Conservation (phyloP, 2,888 invertebrate genomes). For the Platerodrilus igneus region DNA sequence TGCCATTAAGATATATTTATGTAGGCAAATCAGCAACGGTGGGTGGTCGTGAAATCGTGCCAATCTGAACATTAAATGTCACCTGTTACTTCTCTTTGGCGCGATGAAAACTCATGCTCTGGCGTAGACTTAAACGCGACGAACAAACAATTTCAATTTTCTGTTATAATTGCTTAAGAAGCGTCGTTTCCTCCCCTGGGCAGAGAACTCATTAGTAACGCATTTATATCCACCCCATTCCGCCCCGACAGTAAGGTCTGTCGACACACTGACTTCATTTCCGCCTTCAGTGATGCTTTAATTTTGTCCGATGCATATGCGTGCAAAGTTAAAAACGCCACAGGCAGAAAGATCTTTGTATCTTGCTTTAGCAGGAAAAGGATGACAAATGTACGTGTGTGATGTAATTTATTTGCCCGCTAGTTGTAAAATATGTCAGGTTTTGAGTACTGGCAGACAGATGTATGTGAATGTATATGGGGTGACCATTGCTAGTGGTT, state of each 20-base stretch:
- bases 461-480: slow-evolving; percentile 20
- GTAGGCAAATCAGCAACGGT: too few relatives aligned
- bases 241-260: slow-evolving; percentile 26
- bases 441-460: slow-evolving; percentile 17
- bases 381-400: slow-evolving; percentile 16
- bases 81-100: too few relatives aligned
- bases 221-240: slow-evolving; percentile 24
- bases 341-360: slow-evolving; percentile 6
- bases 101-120: too few relatives aligned
- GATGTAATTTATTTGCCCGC: slow-evolving; percentile 19
- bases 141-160: too few relatives aligned
- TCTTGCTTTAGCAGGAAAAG: slow-evolving; percentile 8
- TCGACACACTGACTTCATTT: slow-evolving; percentile 29
- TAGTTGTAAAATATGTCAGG: slow-evolving; percentile 19
- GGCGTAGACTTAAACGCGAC: too few relatives aligned
- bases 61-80: too few relatives aligned
- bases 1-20: too few relatives aligned
- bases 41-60: too few relatives aligned
- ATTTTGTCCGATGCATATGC: slow-evolving; percentile 18
- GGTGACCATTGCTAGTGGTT: slow-evolving; percentile 23
- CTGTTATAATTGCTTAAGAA: slow-evolving; percentile 31
- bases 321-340: slow-evolving; percentile 9
- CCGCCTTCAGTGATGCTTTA: slow-evolving; percentile 24
- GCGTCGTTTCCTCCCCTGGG: slow-evolving; percentile 27
- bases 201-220: slow-evolving; percentile 29